Conservation (phyloP, 1,140 invertebrate genomes). For the Formica selysi region DNA sequence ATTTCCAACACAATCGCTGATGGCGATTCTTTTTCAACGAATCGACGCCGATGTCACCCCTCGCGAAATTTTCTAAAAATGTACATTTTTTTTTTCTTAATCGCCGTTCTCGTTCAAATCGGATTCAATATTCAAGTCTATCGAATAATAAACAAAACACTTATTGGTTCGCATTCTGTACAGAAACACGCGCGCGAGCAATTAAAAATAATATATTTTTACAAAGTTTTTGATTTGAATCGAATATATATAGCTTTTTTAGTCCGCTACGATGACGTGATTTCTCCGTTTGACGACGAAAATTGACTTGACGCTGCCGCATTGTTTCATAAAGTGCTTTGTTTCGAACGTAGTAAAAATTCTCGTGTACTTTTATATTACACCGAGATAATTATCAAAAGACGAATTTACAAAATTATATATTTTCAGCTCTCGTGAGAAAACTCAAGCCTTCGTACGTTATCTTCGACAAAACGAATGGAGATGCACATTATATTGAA, state of each 20-base stretch:
- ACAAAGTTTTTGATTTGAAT: not conserved
- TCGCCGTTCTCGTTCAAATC: not conserved
- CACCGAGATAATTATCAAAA: not conserved
- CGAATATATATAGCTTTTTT: not conserved
- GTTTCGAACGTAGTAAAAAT: slow-evolving; percentile 9
- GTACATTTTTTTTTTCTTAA: not conserved
- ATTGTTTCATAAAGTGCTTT: slow-evolving; percentile 15
- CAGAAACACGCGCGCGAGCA: not conserved
- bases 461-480: not conserved
- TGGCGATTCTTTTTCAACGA: slow-evolving; percentile 12
- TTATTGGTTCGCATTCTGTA: not conserved
- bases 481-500: not conserved
- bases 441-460: not conserved
- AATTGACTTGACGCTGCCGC: slow-evolving; percentile 1
- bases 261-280: not conserved
- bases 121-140: not conserved
- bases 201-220: not conserved
- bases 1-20: not conserved
- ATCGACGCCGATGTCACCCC: not conserved
- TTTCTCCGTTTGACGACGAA: slow-evolving; percentile 23
- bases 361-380: not conserved
- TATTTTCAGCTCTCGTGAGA: not conserved
- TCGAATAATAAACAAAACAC: not conserved
- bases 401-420: not conserved
- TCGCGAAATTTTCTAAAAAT: not conserved